A percentile compares a stretch with the other conserved stretches of the same genome.
Evolutionary conservation across 1,140 invertebrate species (phyloP).

Genomic region (Pogonus chalceus): DNA sequence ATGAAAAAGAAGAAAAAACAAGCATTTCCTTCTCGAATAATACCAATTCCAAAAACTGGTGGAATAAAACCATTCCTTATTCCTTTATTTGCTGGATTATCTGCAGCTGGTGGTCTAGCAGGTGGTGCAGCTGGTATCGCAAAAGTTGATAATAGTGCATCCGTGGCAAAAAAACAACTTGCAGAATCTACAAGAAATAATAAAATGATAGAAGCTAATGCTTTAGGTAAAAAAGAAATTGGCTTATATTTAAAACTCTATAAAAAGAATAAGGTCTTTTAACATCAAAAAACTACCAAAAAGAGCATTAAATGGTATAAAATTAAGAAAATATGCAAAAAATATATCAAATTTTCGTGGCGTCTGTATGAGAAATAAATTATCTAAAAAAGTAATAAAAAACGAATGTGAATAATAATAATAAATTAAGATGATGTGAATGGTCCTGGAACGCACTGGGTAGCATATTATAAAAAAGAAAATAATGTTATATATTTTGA

Average conservation of each 20-base stretch:
- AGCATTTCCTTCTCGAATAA: slow-evolving; percentile 23
- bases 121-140: slow-evolving; percentile 27
- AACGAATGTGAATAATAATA: slow-evolving; percentile 22
- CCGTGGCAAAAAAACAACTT: slow-evolving; percentile 23
- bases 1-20: slow-evolving; percentile 8
- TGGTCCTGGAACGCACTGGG: slow-evolving; percentile 24
- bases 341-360: slow-evolving; percentile 27
- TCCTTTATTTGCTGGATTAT: slow-evolving; percentile 32
- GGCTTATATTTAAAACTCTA: slow-evolving; percentile 31
- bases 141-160: slow-evolving; percentile 29
- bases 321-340: slow-evolving; percentile 19
- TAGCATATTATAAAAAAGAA: slow-evolving; percentile 23
- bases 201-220: slow-evolving; percentile 27
- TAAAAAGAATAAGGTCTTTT: slow-evolving; percentile 18
- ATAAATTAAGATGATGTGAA: slow-evolving; percentile 20
- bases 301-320: slow-evolving; percentile 20
- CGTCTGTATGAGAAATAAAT: slow-evolving; percentile 26
- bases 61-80: slow-evolving; percentile 28
- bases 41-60: slow-evolving; percentile 30
- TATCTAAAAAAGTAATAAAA: slow-evolving; percentile 15
- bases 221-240: slow-evolving; percentile 22
- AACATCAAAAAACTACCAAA: slow-evolving; percentile 21
- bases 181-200: slow-evolving; percentile 28
- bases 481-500: slow-evolving; percentile 19
- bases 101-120: slow-evolving; percentile 27